phyloP scores from a whole-genome alignment of 2,113 vertebrate species.

The Spea bombifrons region DNA sequence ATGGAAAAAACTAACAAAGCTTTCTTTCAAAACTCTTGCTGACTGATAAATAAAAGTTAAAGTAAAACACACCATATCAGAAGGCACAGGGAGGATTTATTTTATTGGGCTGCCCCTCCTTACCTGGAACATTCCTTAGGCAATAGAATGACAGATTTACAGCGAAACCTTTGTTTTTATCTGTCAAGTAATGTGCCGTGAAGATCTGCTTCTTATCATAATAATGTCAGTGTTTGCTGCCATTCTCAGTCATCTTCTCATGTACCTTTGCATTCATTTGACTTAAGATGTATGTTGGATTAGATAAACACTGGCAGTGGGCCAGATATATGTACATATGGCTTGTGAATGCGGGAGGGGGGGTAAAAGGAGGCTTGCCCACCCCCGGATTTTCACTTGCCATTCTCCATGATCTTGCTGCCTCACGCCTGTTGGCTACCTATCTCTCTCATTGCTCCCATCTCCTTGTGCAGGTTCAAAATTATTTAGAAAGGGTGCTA shows the following conservation, averaged over 20 bases:
- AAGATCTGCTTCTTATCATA: constrained; percentile 56
- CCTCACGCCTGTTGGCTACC: no score
- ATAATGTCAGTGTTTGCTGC: constrained; percentile 54
- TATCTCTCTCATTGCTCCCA: no score
- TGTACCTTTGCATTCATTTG: constrained; percentile 34
- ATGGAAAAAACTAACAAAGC: constrained; percentile 36
- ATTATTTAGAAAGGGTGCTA: no score
- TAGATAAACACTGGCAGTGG: constrained; percentile 56
- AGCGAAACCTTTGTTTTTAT: constrained; percentile 53
- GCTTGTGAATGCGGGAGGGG: no score
- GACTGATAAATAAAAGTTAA: constrained; percentile 45
- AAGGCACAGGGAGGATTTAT: constrained; percentile 37
- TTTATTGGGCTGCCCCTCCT: constrained; percentile 35
- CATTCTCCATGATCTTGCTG: neutral
- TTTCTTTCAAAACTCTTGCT: constrained; percentile 36
- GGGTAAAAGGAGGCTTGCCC: neutral
- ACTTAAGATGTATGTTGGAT: constrained; percentile 36
- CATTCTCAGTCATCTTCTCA: constrained; percentile 43
- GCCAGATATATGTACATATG: neutral
- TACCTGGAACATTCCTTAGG: constrained; percentile 43
- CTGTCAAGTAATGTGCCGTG: constrained; percentile 63
- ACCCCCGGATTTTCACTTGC: neutral
- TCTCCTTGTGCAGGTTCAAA: no score
- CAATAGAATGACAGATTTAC: constrained; percentile 48
- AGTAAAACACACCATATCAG: constrained; percentile 27